Percentiles rank a stretch among this genome's conserved stretches.
Evolutionary conservation across 1,140 invertebrate genomes (phyloP).

Genomic region (Procambarus virginalis): DNA sequence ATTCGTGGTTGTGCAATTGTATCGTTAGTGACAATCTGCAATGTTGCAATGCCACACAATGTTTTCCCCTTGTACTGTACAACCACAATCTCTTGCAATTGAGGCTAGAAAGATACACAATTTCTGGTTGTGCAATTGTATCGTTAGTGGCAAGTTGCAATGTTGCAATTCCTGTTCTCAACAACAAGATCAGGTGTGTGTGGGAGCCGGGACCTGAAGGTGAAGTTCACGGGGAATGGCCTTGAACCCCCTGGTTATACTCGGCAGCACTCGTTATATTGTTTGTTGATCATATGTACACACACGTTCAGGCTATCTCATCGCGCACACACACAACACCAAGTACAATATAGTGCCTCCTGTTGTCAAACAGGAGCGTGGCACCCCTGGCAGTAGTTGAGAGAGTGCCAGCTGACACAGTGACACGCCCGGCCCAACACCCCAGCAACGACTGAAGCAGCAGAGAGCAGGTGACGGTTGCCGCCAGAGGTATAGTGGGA

Average conservation of each 20-base stretch:
- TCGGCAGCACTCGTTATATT: background rate
- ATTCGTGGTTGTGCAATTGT: too few relatives aligned
- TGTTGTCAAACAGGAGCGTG: background rate
- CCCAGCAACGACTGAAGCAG: slow-evolving; percentile 4
- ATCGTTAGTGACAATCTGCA: too few relatives aligned
- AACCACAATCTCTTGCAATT: too few relatives aligned
- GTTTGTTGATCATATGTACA: background rate
- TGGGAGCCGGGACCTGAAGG: background rate
- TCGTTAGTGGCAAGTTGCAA: background rate
- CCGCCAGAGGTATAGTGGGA: slow-evolving; percentile 28
- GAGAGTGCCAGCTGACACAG: background rate
- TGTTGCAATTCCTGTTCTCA: slow-evolving; percentile 19
- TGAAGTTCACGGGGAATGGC: slow-evolving; percentile 39
- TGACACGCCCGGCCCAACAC: background rate
- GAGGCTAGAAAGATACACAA: too few relatives aligned
- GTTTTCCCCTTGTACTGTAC: background rate
- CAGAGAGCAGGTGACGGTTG: slow-evolving; percentile 39
- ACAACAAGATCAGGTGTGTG: slow-evolving; percentile 49
- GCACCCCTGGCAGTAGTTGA: background rate
- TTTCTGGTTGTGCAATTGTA: too few relatives aligned
- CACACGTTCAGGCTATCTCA: background rate
- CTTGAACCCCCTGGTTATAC: slow-evolving; percentile 24
- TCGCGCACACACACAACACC: background rate
- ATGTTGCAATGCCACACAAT: too few relatives aligned
- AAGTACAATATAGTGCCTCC: background rate